A percentile compares a stretch with the other conserved stretches of the same genome.
phyloP scores from a whole-genome alignment of 2,113 vertebrate genomes.

The Nothocercus nigrocapillus region DNA sequence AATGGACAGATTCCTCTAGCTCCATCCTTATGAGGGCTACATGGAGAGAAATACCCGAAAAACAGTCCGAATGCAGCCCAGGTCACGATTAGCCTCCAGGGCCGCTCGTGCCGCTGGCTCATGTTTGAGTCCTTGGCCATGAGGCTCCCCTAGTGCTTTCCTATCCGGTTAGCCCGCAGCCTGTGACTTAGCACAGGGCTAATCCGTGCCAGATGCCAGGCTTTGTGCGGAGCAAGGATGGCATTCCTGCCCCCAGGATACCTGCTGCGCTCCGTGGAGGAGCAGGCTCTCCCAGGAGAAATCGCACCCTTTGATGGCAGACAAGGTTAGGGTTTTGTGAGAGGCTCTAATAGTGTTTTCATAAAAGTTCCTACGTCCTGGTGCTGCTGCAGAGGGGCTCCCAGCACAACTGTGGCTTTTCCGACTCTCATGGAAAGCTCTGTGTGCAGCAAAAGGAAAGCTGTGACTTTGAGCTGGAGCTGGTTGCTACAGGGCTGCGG shows the following conservation, averaged over 20 bases:
- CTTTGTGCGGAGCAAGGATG: no score
- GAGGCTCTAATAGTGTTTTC: background rate
- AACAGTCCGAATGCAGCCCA: accelerated
- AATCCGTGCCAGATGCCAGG: background rate
- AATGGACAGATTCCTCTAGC: background rate
- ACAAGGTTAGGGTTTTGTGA: background rate
- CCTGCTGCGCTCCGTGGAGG: background rate
- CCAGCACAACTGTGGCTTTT: background rate
- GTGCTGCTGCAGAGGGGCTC: background rate
- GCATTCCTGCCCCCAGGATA: background rate
- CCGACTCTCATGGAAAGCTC: background rate
- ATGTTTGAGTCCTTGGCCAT: background rate
- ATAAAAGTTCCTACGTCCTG: background rate
- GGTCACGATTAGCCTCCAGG: accelerated
- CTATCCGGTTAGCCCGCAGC: background rate
- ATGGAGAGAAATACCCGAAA: background rate
- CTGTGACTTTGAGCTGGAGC: background rate
- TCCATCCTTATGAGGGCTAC: accelerated
- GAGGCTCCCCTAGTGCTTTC: background rate
- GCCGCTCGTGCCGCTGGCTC: background rate
- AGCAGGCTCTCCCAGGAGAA: background rate
- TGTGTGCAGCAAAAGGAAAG: background rate
- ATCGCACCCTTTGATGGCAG: background rate
- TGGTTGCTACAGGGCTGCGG: background rate
- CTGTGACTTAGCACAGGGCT: background rate